phyloP scores from a whole-genome alignment of 2,888 invertebrate species.

The Anthophora plumipes region DNA sequence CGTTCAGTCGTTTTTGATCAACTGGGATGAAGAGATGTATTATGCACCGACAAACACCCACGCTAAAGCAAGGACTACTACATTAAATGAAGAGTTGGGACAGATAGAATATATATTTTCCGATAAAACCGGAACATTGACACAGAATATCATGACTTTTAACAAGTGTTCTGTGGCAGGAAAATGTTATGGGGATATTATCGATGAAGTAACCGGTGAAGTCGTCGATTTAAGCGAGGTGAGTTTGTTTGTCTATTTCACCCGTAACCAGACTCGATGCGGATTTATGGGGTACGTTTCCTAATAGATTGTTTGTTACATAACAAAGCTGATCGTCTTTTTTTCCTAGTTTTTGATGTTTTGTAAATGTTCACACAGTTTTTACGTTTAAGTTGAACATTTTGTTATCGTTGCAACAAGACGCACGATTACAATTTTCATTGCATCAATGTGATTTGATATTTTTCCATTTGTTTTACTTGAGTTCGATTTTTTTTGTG shows the following conservation, averaged over 20 bases:
- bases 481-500: constrained; percentile 4
- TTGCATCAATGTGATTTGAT: constrained; percentile 19
- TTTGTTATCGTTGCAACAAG: constrained; percentile 31
- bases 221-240: constrained; percentile 94
- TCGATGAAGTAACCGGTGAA: constrained; percentile 95
- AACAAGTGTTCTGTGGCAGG: constrained; percentile 99
- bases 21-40: constrained; percentile 99
- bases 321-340: constrained; percentile 10
- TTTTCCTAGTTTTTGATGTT: constrained; percentile 56
- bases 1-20: constrained; percentile 98
- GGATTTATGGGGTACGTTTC: constrained; percentile 61
- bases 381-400: constrained; percentile 18
- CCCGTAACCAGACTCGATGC: constrained; percentile 55
- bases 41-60: constrained; percentile 95
- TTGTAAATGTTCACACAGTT: constrained; percentile 25
- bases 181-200: constrained; percentile 95
- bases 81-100: constrained; percentile 98
- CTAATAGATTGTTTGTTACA: constrained; percentile 41
- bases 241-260: constrained; percentile 79
- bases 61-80: constrained; percentile 98
- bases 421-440: constrained; percentile 22
- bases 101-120: constrained; percentile 99
- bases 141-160: constrained; percentile 99
- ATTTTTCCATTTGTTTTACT: constrained; percentile 1
- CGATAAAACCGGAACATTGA: constrained; percentile 99